A percentile compares a stretch with the other conserved stretches of the same genome.
Evolutionary conservation across 1,140 invertebrate species (phyloP).

Genomic region (Gyrodactylus bullatarudis): DNA sequence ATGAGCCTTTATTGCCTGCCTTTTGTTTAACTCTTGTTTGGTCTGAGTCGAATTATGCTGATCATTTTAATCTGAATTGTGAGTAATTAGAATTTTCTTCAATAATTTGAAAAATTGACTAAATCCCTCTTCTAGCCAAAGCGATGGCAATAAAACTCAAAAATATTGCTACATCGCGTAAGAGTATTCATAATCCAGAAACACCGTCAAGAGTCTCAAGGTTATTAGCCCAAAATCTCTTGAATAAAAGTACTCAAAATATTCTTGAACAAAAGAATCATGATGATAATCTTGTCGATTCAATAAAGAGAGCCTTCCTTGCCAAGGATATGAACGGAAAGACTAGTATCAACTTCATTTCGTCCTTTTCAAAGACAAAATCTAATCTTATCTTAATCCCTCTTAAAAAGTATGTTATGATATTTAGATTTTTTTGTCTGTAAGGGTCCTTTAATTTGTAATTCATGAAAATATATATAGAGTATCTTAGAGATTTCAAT

Average conservation of each 20-base stretch:
- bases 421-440: too few relatives aligned
- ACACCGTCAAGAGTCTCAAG: not conserved
- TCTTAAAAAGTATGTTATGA: not conserved
- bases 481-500: too few relatives aligned
- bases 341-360: not conserved
- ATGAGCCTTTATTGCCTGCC: not conserved
- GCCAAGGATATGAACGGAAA: not conserved
- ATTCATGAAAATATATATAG: too few relatives aligned
- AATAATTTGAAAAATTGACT: not conserved
- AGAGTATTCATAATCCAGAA: not conserved
- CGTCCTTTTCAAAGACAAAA: not conserved
- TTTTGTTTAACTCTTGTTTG: not conserved
- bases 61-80: not conserved
- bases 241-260: not conserved
- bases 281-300: not conserved
- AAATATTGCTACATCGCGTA: not conserved
- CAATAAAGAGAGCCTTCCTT: not conserved
- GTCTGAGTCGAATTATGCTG: not conserved
- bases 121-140: not conserved
- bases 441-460: too few relatives aligned
- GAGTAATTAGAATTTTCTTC: not conserved
- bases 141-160: not conserved
- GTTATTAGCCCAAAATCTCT: not conserved
- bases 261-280: not conserved
- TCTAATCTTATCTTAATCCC: not conserved